These are phyloP conservation scores for Drosophila paranaensis DNA, from an alignment of 2,888 invertebrate genomes.

Conservation along the genomic window DNA sequence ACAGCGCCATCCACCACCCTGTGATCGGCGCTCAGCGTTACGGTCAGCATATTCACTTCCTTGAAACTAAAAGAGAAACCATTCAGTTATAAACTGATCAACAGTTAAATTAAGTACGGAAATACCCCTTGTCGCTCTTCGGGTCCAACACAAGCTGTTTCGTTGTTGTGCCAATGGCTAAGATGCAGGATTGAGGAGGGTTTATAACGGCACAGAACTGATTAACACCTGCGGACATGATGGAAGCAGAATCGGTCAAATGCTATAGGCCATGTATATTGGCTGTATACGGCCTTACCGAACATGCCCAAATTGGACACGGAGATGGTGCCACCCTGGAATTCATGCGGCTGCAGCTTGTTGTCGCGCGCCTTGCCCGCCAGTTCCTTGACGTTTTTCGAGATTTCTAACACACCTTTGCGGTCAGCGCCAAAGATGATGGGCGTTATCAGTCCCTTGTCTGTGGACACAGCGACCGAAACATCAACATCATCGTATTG, in stretches of 20 bases:
- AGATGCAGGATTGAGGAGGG: constrained; percentile 97
- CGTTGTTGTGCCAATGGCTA: constrained; percentile 94
- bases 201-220: constrained; percentile 97
- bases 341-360: constrained; percentile 96
- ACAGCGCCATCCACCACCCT: constrained; percentile 99
- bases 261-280: not conserved
- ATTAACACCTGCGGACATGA: constrained; percentile 87
- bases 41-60: constrained; percentile 91
- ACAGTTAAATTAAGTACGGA: constrained; percentile 4
- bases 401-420: constrained; percentile 94
- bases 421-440: constrained; percentile 96
- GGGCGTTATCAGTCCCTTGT: constrained; percentile 97
- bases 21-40: constrained; percentile 98
- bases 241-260: not conserved
- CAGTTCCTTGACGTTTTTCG: constrained; percentile 90
- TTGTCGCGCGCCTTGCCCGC: constrained; percentile 95
- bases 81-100: not conserved
- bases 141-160: constrained; percentile 91
- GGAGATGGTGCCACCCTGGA: constrained; percentile 97
- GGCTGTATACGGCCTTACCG: constrained; percentile 85
- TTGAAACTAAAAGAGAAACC: constrained; percentile 87
- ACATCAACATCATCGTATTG: constrained; percentile 97
- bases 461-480: constrained; percentile 98
- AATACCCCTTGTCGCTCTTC: constrained; percentile 90
- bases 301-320: constrained; percentile 98